Evolutionary conservation across 1,140 invertebrate genomes (phyloP).

Genomic region (Drosophila seguyi): DNA sequence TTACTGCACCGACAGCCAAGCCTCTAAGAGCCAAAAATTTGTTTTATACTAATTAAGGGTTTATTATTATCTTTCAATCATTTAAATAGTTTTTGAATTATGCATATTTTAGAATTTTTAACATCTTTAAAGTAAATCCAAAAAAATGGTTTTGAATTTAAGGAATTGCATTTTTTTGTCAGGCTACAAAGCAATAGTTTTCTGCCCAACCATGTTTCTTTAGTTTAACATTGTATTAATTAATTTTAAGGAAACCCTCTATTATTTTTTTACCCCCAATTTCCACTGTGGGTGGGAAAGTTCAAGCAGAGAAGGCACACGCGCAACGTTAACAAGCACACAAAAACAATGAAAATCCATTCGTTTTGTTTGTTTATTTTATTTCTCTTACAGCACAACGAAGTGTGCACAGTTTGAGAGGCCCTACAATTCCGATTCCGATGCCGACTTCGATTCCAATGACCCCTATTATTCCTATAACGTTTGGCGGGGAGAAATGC

Average conservation of each 20-base stretch:
- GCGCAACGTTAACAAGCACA: constrained; percentile 12
- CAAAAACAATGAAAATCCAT: constrained; percentile 44
- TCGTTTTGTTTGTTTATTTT: constrained; percentile 57
- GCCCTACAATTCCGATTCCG: constrained; percentile 20
- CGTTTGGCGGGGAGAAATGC: constrained; percentile 22
- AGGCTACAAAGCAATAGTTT: neutral
- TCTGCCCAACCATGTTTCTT: neutral
- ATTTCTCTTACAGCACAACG: constrained; percentile 27
- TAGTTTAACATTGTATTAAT: neutral
- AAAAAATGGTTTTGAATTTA: neutral
- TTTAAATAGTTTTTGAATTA: too few species aligned
- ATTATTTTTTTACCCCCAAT: neutral
- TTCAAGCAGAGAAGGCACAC: constrained; percentile 40
- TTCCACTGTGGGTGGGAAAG: constrained; percentile 34
- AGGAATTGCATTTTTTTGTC: neutral
- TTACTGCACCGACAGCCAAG: constrained; percentile 12
- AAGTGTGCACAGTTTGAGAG: constrained; percentile 45
- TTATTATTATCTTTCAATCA: too few species aligned
- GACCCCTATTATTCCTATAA: constrained; percentile 30
- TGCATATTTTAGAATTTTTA: too few species aligned
- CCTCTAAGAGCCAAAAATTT: neutral
- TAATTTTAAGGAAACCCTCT: neutral
- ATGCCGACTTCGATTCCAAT: constrained; percentile 32
- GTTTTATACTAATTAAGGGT: neutral
- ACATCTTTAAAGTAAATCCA: neutral